Percentiles rank a stretch among this genome's conserved stretches.
These are phyloP conservation scores for Conomelus anceps DNA, from an alignment of 2,888 invertebrate species.

Conservation along the genomic window DNA sequence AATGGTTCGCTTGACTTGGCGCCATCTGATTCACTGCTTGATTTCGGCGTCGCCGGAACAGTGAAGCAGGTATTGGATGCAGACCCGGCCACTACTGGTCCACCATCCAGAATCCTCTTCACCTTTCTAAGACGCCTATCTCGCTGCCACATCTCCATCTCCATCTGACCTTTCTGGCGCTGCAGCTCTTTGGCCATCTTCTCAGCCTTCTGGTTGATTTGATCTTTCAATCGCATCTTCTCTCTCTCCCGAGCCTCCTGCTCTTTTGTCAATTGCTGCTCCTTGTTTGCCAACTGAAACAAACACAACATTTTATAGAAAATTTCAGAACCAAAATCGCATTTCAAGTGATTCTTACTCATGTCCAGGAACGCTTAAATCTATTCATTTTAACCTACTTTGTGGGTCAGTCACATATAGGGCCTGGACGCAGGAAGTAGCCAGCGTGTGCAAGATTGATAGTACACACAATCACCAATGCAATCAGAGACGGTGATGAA, in stretches of 20 bases:
- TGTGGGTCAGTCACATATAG: no score
- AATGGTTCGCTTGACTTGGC: no score
- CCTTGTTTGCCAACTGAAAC: constrained; percentile 31
- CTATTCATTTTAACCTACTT: no score
- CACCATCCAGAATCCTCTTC: constrained; percentile 48
- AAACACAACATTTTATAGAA: no score
- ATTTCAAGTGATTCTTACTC: no score
- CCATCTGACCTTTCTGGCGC: constrained; percentile 23
- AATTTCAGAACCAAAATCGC: neutral
- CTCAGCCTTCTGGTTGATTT: constrained; percentile 65
- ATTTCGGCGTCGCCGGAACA: neutral
- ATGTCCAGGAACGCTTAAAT: no score
- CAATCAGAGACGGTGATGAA: no score
- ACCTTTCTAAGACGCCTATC: constrained; percentile 56
- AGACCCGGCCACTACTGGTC: neutral
- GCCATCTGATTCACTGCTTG: neutral
- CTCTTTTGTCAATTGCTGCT: constrained; percentile 28
- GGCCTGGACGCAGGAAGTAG: no score
- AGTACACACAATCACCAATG: no score
- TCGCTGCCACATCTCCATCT: constrained; percentile 42
- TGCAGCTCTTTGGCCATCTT: constrained; percentile 60
- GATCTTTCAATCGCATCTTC: constrained; percentile 44
- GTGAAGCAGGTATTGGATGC: neutral
- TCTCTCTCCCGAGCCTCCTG: constrained; percentile 46
- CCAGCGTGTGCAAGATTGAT: no score